phyloP scores from a whole-genome alignment of 2,888 invertebrate species.

The Syrphus vitripennis region DNA sequence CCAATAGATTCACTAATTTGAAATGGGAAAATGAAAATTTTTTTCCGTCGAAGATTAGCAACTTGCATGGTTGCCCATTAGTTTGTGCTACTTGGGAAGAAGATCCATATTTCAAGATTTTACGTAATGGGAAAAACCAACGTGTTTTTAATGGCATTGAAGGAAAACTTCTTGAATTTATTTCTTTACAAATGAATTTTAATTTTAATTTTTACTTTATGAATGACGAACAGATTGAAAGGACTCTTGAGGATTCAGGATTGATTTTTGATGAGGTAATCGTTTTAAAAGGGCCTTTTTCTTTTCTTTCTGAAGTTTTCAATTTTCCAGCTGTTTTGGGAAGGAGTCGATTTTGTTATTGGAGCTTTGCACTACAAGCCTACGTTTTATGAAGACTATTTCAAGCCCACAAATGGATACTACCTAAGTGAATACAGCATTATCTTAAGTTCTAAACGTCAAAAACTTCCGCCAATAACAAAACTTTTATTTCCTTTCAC shows the following conservation, averaged over 20 bases:
- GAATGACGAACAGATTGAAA: conserved; percentile 71
- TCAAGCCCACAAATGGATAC: conserved; percentile 74
- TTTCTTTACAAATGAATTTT: conserved; percentile 75
- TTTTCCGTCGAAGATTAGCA: conserved; percentile 72
- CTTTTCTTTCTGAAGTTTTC: neutral
- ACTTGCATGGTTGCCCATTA: conserved; percentile 75
- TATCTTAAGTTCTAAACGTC: conserved; percentile 74
- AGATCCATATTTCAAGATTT: conserved; percentile 74
- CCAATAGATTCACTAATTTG: conserved; percentile 72
- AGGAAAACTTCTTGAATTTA: conserved; percentile 75
- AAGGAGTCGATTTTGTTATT: conserved; percentile 74
- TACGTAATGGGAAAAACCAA: neutral
- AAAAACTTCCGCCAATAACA: conserved; percentile 74
- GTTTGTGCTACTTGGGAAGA: conserved; percentile 77
- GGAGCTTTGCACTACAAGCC: conserved; percentile 75
- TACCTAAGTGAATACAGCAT: conserved; percentile 75
- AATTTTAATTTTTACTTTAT: conserved; percentile 73
- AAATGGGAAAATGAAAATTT: conserved; percentile 72
- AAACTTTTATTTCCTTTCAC: conserved; percentile 76
- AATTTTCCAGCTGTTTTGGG: conserved; percentile 74
- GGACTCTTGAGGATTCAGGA: conserved; percentile 73
- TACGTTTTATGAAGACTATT: conserved; percentile 52
- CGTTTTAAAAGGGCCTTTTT: too few species aligned
- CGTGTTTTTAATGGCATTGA: conserved; percentile 72
- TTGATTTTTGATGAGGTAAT: conserved; percentile 74